Conservation (phyloP, 2,113 vertebrate species). For the Raja brachyura region DNA sequence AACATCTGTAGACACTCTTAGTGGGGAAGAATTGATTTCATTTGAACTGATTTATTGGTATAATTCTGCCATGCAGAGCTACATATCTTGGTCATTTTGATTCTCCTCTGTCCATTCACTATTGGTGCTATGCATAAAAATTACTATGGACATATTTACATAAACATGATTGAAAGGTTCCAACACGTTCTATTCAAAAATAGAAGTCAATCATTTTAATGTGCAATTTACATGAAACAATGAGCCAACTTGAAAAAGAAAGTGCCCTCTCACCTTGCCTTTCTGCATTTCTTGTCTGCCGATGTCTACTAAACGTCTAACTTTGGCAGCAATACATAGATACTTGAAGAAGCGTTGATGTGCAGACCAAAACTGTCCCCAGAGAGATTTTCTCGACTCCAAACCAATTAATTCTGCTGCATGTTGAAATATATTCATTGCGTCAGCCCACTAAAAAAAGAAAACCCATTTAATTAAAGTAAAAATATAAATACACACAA, state of each 20-base stretch:
- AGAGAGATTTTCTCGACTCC: constrained; percentile 87
- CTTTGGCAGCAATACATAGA: constrained; percentile 91
- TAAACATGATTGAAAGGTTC: not conserved
- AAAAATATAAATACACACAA: not conserved
- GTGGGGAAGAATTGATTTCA: not conserved
- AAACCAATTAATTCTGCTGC: constrained; percentile 79
- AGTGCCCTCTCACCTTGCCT: constrained; percentile 68
- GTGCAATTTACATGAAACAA: not conserved
- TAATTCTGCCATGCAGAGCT: not conserved
- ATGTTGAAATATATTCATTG: constrained; percentile 78
- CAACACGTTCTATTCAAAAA: not conserved
- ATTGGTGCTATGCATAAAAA: not conserved
- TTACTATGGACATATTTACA: too few species aligned
- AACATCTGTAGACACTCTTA: not conserved
- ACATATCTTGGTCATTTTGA: not conserved
- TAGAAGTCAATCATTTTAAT: not conserved
- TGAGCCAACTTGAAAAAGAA: not conserved
- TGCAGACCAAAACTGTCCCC: constrained; percentile 97
- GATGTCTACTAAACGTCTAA: constrained; percentile 82
- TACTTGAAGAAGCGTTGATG: constrained; percentile 99
- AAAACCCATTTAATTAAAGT: not conserved
- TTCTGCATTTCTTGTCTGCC: constrained; percentile 75
- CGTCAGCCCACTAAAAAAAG: constrained; percentile 81
- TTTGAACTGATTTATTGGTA: not conserved
- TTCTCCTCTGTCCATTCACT: not conserved